Evolutionary conservation across 2,797 vertebrate species (phyloP), one percentile per base, ranked within the genome.

Genomic region (Prunella strophiata): DNA sequence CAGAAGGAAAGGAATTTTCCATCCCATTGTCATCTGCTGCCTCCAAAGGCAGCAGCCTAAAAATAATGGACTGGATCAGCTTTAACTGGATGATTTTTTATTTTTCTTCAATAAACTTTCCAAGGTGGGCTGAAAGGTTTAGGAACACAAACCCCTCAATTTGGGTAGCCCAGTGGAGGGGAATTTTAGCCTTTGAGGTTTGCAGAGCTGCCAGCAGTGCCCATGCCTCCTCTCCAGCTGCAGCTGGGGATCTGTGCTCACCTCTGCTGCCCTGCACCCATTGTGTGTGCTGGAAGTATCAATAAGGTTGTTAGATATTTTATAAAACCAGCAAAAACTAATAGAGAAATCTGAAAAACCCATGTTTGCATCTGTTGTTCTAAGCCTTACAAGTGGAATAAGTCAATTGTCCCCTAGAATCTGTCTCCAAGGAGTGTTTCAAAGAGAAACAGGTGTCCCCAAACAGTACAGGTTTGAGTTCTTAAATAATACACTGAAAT

Each of bases 1-100:
- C 74, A 81, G 71, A 62, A 92, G 93, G 88, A 84, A 85, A 89
- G 84, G 63, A 95, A 96, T 95, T 95, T 96, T 96, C 94, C 74
- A 55, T 91, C 76, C 80, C 81, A 55, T 94, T 96, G 79, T 84
- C 80, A 59, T 78, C 50, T 3, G 0, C 74, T 78, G 63, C 76
- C 50, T 91, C 83, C 63, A 81, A 93, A 93, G 58, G 51, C 38
- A 84, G 47, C 14, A 5, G 70, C 63, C 88, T 91, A 84, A 95
- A 94, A 93, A 88, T 90, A 82, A 88, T 73, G 48, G 62, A 87
- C 62, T 66, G 51, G 55, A 93, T 59, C 83, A 57, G 12, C 36
- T 81, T 29, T 25, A 58, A 48, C 54, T 32, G 23, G 25, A 59
- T 40, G 40, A 9, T 45, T 38, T 34, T 43, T 36, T 7, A 6